Percentiles rank a stretch among this genome's conserved stretches.
phyloP scores from a whole-genome alignment of 2,797 vertebrate genomes.

The Tragopan temminckii region DNA sequence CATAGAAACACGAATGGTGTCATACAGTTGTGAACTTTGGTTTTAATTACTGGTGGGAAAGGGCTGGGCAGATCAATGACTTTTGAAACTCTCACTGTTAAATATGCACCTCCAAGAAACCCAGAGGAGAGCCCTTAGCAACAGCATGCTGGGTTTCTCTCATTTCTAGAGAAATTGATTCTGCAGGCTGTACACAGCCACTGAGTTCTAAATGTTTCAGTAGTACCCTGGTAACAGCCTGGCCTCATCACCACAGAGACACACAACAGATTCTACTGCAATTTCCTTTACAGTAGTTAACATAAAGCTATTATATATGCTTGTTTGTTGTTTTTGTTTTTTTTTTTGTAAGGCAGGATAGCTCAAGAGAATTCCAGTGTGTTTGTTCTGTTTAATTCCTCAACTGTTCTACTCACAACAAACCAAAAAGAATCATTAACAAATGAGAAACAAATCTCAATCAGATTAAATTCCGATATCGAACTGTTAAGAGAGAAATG shows the following conservation, averaged over 20 bases:
- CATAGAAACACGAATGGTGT: constrained; percentile 69
- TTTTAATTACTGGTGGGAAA: constrained; percentile 75
- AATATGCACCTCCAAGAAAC: constrained; percentile 48
- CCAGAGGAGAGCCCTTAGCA: constrained; percentile 50
- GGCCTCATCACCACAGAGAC: not conserved
- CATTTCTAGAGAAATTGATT: constrained; percentile 10
- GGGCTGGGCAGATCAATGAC: constrained; percentile 5
- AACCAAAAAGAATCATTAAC: not conserved
- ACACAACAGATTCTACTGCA: constrained; percentile 16
- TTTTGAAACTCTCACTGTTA: constrained; percentile 48
- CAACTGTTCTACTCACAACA: not conserved
- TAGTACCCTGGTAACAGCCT: not conserved
- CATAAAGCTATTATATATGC: not conserved
- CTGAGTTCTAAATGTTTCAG: not conserved
- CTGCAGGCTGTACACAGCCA: not conserved
- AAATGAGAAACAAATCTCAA: not conserved
- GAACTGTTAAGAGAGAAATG: not conserved
- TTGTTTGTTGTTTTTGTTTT: not conserved
- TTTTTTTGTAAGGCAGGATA: constrained; percentile 46
- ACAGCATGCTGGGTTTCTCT: constrained; percentile 35
- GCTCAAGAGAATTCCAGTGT: not conserved
- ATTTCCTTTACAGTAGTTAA: constrained; percentile 1
- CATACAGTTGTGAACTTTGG: constrained; percentile 81
- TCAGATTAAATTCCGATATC: not conserved
- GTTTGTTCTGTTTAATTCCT: not conserved